These are phyloP conservation scores for Procambarus virginalis DNA, from an alignment of 1,140 invertebrate species.

Conservation along the genomic window DNA sequence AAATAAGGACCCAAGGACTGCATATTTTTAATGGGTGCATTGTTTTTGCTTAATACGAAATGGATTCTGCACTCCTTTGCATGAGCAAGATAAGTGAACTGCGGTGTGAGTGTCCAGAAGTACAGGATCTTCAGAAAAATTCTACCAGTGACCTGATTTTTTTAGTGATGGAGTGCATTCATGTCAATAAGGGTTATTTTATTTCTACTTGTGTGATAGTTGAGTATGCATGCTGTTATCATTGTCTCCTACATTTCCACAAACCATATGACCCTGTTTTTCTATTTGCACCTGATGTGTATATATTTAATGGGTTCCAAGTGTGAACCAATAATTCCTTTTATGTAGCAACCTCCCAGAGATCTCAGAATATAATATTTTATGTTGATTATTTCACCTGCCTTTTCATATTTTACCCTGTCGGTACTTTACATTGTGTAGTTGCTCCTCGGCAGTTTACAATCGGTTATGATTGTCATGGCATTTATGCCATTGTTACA, in stretches of 20 bases:
- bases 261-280: conserved; percentile 46
- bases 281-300: conserved; percentile 55
- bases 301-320: conserved; percentile 37
- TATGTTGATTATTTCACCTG: conserved; percentile 50
- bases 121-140: conserved; percentile 39
- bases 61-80: conserved; percentile 38
- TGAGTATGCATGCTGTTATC: conserved; percentile 53
- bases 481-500: neutral
- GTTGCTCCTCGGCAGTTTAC: neutral
- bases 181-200: conserved; percentile 50
- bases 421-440: neutral
- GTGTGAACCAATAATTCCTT: conserved; percentile 32
- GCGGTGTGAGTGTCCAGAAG: conserved; percentile 21
- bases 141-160: conserved; percentile 66
- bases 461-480: neutral
- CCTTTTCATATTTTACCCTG: conserved; percentile 9
- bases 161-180: conserved; percentile 53
- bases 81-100: conserved; percentile 16
- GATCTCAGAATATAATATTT: conserved; percentile 64
- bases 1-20: conserved; percentile 11
- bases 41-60: conserved; percentile 41
- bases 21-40: conserved; percentile 40
- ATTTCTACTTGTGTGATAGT: conserved; percentile 56
- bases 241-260: conserved; percentile 58
- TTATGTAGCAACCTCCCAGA: conserved; percentile 57